Percentiles rank a stretch among this genome's conserved stretches.
Evolutionary conservation across 2,113 vertebrate species (phyloP).

Genomic region (Chaetops frenatus): DNA sequence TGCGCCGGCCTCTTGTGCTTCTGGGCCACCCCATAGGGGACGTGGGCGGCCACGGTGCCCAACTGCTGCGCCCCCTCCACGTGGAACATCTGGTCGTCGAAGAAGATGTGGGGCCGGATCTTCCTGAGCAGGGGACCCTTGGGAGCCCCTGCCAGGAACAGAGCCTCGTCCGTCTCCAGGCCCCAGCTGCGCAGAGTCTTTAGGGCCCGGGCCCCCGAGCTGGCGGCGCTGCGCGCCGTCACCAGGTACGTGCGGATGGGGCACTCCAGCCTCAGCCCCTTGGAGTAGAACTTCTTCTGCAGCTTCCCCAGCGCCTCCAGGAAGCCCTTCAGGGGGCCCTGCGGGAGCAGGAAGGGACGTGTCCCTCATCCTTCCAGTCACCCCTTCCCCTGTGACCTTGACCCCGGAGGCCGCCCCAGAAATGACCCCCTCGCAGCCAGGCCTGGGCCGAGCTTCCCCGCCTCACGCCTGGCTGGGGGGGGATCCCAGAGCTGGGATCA

Average conservation of each 20-base stretch:
- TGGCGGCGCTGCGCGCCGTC: constrained; percentile 89
- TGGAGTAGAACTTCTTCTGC: constrained; percentile 92
- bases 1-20: constrained; percentile 26
- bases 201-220: constrained; percentile 87
- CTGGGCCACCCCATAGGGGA: constrained; percentile 87
- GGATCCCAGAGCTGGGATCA: background rate
- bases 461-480: background rate
- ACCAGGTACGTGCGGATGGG: constrained; percentile 95
- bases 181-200: constrained; percentile 94
- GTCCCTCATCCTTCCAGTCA: no score
- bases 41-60: constrained; percentile 89
- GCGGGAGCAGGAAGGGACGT: background rate
- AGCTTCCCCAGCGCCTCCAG: constrained; percentile 90
- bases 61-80: constrained; percentile 89
- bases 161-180: constrained; percentile 89
- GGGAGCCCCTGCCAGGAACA: constrained; percentile 90
- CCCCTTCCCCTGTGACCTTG: no score
- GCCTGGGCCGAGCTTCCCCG: background rate
- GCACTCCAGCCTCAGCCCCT: constrained; percentile 87
- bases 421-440: no score
- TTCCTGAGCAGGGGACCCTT: constrained; percentile 92
- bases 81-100: constrained; percentile 96
- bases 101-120: constrained; percentile 94
- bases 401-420: no score
- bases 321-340: constrained; percentile 93